Evolutionary conservation across 37 sponge, comb jelly and placozoan genomes (phyloP).

Genomic region (Ephydatia muelleri): DNA sequence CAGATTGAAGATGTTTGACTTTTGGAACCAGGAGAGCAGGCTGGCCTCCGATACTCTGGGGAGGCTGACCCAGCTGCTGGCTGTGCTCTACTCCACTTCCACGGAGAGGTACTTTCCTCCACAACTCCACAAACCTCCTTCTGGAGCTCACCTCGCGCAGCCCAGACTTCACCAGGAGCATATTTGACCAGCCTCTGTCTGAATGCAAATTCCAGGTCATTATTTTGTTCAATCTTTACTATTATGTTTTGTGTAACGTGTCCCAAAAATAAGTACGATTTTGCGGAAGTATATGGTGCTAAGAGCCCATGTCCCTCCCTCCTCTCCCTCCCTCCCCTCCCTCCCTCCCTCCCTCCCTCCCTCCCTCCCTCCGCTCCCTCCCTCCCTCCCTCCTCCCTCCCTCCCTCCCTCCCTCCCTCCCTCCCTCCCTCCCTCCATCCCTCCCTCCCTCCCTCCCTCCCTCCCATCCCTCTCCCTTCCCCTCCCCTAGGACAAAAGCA

Average conservation of each 20-base stretch:
- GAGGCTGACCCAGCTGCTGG: slow-evolving; percentile 76
- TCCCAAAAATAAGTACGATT: too few species aligned
- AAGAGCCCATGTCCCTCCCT: too few species aligned
- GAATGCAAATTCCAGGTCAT: slow-evolving; percentile 94
- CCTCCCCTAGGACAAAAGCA: slow-evolving; percentile 39
- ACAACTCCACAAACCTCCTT: slow-evolving; percentile 86
- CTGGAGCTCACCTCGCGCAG: slow-evolving; percentile 90
- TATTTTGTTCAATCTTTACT: too few species aligned
- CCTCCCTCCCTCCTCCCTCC: not conserved
- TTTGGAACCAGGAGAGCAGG: slow-evolving; percentile 89
- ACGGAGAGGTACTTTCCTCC: slow-evolving; percentile 87
- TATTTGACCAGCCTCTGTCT: slow-evolving; percentile 87
- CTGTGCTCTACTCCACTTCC: slow-evolving; percentile 78
- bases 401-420: not conserved
- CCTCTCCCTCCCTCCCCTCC: not conserved
- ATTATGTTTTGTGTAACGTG: too few species aligned
- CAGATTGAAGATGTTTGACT: slow-evolving; percentile 84
- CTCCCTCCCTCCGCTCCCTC: not conserved
- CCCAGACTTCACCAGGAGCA: slow-evolving; percentile 81
- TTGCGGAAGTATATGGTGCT: too few species aligned
- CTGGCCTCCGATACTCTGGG: slow-evolving; percentile 78
- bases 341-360: not conserved
- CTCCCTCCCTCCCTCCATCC: not conserved
- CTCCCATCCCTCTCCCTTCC: not conserved
- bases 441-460: not conserved